phyloP scores from a whole-genome alignment of 2,113 vertebrate species.

The Myocastor coypus region DNA sequence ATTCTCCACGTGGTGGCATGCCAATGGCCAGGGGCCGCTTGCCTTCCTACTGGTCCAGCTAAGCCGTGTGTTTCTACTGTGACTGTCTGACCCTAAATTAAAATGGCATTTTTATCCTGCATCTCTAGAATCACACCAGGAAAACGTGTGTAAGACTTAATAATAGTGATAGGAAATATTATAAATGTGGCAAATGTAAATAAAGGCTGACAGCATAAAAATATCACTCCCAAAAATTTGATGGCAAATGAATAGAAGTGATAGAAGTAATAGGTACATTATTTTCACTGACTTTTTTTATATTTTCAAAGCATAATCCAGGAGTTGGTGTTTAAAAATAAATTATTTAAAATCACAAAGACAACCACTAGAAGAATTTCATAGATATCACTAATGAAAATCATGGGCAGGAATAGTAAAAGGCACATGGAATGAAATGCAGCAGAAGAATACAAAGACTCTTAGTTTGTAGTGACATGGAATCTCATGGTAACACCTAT shows the following conservation, averaged over 20 bases:
- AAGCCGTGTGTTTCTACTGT: not conserved
- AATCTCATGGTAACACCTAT: not conserved
- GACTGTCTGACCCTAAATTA: not conserved
- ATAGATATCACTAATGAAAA: not conserved
- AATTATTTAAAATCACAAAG: conserved; percentile 43
- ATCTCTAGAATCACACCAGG: not conserved
- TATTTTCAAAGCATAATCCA: conserved; percentile 23
- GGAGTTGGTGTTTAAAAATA: not conserved
- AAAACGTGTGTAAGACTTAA: not conserved
- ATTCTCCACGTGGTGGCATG: not conserved
- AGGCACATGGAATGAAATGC: not conserved
- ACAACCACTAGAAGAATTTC: not conserved
- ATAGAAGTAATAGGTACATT: not conserved
- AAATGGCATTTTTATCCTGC: not conserved
- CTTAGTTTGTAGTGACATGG: not conserved
- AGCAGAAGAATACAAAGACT: not conserved
- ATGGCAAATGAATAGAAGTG: not conserved
- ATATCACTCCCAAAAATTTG: not conserved
- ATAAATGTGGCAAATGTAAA: not conserved
- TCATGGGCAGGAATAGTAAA: not conserved
- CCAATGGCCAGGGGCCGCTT: not conserved
- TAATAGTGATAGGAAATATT: conserved; percentile 12
- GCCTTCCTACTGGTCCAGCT: not conserved
- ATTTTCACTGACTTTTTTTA: not conserved
- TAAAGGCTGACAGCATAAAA: conserved; percentile 17